These are phyloP conservation scores for Tipula confusa DNA, from an alignment of 2,888 invertebrate species.

Conservation along the genomic window DNA sequence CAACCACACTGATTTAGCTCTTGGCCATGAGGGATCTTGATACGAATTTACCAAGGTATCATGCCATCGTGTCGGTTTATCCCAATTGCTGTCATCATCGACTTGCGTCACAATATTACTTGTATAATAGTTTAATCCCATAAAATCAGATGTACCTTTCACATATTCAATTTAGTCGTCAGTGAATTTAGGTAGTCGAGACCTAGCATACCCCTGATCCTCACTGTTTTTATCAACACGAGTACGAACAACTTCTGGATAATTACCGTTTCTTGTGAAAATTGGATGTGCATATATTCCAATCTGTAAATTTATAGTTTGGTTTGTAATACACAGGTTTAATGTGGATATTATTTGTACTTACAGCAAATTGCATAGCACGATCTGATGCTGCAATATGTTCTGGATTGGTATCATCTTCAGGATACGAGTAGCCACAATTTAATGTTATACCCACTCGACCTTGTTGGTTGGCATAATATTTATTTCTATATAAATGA, in stretches of 20 bases:
- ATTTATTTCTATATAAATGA: constrained; percentile 44
- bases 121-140: constrained; percentile 43
- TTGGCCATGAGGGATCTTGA: constrained; percentile 40
- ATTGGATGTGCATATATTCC: constrained; percentile 46
- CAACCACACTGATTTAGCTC: constrained; percentile 42
- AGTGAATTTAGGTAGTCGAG: constrained; percentile 38
- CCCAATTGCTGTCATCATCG: constrained; percentile 30
- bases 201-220: constrained; percentile 41
- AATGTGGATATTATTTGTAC: background rate
- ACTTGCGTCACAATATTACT: constrained; percentile 37
- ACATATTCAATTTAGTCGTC: constrained; percentile 32
- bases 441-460: constrained; percentile 42
- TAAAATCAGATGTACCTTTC: constrained; percentile 41
- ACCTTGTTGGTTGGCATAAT: constrained; percentile 39
- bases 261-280: constrained; percentile 42
- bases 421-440: constrained; percentile 39
- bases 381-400: constrained; percentile 32
- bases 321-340: background rate
- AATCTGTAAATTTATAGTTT: constrained; percentile 41
- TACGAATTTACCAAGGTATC: background rate
- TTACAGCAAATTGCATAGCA: background rate
- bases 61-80: background rate
- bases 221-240: constrained; percentile 42
- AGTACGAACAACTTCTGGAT: constrained; percentile 42
- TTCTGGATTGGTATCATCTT: constrained; percentile 37